Percentiles rank a stretch among this genome's conserved stretches.
phyloP scores from a whole-genome alignment of 2,888 invertebrate species.

The Lomographa bimaculata region DNA sequence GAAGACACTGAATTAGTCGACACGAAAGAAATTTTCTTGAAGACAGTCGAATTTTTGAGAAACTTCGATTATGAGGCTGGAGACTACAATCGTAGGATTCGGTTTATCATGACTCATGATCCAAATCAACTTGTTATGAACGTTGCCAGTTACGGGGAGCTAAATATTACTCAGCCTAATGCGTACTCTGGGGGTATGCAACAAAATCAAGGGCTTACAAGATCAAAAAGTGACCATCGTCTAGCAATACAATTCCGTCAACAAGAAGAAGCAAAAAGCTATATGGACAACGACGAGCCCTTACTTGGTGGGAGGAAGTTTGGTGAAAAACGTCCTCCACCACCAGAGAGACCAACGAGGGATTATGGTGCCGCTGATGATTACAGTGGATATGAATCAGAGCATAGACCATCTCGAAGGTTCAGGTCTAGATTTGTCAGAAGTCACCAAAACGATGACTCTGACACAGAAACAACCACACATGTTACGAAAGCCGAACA shows the following conservation, averaged over 20 bases:
- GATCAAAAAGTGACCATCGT: constrained; percentile 97
- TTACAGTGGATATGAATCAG: constrained; percentile 88
- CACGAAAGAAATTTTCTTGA: constrained; percentile 97
- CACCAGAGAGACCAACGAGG: constrained; percentile 77
- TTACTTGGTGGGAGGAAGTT: constrained; percentile 90
- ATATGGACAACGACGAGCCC: constrained; percentile 87
- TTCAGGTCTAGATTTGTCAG: constrained; percentile 89
- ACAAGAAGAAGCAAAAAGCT: constrained; percentile 89
- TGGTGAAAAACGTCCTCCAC: constrained; percentile 86
- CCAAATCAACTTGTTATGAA: constrained; percentile 95
- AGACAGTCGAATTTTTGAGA: constrained; percentile 97
- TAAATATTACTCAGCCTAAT: constrained; percentile 89
- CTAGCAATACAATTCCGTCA: constrained; percentile 94
- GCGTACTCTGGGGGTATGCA: constrained; percentile 84
- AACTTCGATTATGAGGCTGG: constrained; percentile 97
- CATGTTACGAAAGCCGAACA: constrained; percentile 87
- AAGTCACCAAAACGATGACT: constrained; percentile 88
- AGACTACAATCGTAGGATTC: constrained; percentile 93
- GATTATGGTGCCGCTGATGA: constrained; percentile 86
- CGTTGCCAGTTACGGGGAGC: constrained; percentile 94
- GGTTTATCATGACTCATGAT: constrained; percentile 95
- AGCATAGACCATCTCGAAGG: constrained; percentile 85
- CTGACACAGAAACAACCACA: constrained; percentile 87
- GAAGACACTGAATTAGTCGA: constrained; percentile 97
- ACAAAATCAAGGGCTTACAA: constrained; percentile 90